Conservation (phyloP, 2,797 vertebrate genomes). For the Gobio occitaniae region DNA sequence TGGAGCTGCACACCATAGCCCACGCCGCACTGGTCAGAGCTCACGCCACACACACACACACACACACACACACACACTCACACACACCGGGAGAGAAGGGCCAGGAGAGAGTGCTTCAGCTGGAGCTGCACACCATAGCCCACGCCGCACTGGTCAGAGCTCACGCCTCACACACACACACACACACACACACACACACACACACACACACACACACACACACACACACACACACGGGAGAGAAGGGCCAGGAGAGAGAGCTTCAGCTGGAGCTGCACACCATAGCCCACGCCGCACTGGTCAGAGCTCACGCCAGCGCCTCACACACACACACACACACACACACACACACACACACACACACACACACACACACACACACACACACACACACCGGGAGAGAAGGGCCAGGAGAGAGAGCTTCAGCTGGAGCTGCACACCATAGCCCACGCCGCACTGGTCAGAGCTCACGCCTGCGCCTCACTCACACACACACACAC, state of each 20-base stretch:
- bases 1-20: slow-evolving; percentile 93
- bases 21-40: slow-evolving; percentile 91
- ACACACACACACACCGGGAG: too few species aligned
- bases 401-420: too few species aligned
- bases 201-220: background rate
- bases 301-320: slow-evolving; percentile 62
- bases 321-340: background rate
- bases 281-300: slow-evolving; percentile 94
- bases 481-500: too few species aligned
- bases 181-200: background rate
- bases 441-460: too few species aligned
- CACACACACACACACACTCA: too few species aligned
- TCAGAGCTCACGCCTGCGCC: too few species aligned
- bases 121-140: slow-evolving; percentile 93
- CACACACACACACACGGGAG: slow-evolving; percentile 76
- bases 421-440: too few species aligned
- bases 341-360: too few species aligned
- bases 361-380: too few species aligned
- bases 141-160: slow-evolving; percentile 91
- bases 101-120: slow-evolving; percentile 83
- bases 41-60: too few species aligned
- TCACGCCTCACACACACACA: too few species aligned
- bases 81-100: slow-evolving; percentile 84
- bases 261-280: slow-evolving; percentile 91
- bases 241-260: slow-evolving; percentile 83